These are phyloP conservation scores for Eucidaris tribuloides DNA, from an alignment of 35 echinoderm and acorn worm genomes.

Conservation along the genomic window DNA sequence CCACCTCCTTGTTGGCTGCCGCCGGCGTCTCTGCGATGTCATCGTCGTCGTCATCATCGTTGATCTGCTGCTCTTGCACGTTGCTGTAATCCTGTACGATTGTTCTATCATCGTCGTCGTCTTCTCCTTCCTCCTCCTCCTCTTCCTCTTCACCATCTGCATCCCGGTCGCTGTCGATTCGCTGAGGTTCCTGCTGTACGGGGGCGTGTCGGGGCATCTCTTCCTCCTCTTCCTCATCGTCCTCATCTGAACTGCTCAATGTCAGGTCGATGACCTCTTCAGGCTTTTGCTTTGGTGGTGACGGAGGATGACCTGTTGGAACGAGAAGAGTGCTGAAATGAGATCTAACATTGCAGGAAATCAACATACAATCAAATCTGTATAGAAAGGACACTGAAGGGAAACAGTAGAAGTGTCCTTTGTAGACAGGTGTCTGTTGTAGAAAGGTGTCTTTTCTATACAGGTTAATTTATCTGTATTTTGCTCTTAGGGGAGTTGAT, in stretches of 20 bases:
- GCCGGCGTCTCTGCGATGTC: background rate
- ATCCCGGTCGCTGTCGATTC: slow-evolving; percentile 16
- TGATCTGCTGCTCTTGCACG: background rate
- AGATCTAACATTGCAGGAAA: too few species aligned
- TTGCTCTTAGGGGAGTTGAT: too few species aligned
- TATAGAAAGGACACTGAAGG: too few species aligned
- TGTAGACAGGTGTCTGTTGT: too few species aligned
- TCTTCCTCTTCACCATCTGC: background rate
- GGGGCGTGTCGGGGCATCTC: background rate
- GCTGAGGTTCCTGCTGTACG: background rate
- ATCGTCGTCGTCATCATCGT: slow-evolving; percentile 17
- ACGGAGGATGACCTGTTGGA: too few species aligned
- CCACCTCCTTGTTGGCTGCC: background rate
- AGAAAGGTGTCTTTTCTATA: too few species aligned
- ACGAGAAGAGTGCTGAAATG: background rate
- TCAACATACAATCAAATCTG: too few species aligned
- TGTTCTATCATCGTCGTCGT: background rate
- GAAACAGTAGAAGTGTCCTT: too few species aligned
- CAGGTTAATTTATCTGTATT: too few species aligned
- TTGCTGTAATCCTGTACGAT: background rate
- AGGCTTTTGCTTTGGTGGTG: slow-evolving; percentile 14
- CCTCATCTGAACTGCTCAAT: slow-evolving; percentile 31
- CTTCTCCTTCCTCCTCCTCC: background rate
- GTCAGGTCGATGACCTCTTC: slow-evolving; percentile 54
- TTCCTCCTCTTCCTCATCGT: slow-evolving; percentile 20